Evolutionary conservation across 2,113 vertebrate genomes (phyloP).

Genomic region (Lophius piscatorius): DNA sequence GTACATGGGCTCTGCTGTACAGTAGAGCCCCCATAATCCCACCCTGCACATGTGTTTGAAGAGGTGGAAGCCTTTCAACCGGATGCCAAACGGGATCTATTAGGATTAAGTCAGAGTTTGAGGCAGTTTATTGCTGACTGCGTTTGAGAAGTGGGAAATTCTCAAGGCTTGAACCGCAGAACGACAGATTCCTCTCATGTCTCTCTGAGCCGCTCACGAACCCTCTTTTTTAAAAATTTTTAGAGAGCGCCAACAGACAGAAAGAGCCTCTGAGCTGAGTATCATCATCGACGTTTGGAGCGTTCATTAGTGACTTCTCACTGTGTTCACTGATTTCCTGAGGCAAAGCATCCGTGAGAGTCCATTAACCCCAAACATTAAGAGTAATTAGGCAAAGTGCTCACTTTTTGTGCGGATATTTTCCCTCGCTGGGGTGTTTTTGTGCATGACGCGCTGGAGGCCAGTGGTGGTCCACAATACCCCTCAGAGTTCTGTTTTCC

Average conservation of each 20-base stretch:
- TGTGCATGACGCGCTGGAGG: conserved; percentile 25
- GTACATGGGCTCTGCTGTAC: conserved; percentile 41
- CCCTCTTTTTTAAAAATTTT: neutral
- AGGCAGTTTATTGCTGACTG: conserved; percentile 69
- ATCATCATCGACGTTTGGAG: conserved; percentile 72
- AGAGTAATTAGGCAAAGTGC: conserved; percentile 64
- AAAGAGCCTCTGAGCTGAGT: conserved; percentile 38
- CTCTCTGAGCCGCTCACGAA: neutral
- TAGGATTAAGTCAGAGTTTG: conserved; percentile 73
- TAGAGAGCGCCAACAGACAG: conserved; percentile 12
- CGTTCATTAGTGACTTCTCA: conserved; percentile 80
- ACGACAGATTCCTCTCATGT: conserved; percentile 19
- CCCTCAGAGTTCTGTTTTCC: conserved; percentile 14
- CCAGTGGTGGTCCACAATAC: too few relatives aligned
- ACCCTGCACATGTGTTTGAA: conserved; percentile 67
- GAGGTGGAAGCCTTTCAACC: conserved; percentile 67
- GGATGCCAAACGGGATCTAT: conserved; percentile 79
- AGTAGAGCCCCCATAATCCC: conserved; percentile 61
- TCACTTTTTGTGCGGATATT: conserved; percentile 48
- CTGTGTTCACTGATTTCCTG: conserved; percentile 77
- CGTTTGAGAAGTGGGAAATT: conserved; percentile 44
- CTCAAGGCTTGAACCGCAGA: conserved; percentile 19
- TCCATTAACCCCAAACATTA: conserved; percentile 69
- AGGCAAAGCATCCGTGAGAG: conserved; percentile 51
- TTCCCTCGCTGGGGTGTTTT: conserved; percentile 21